A percentile compares a stretch with the other conserved stretches of the same genome.
Conservation (phyloP, 2,888 invertebrate genomes). For the Choristoneura rosaceana region DNA sequence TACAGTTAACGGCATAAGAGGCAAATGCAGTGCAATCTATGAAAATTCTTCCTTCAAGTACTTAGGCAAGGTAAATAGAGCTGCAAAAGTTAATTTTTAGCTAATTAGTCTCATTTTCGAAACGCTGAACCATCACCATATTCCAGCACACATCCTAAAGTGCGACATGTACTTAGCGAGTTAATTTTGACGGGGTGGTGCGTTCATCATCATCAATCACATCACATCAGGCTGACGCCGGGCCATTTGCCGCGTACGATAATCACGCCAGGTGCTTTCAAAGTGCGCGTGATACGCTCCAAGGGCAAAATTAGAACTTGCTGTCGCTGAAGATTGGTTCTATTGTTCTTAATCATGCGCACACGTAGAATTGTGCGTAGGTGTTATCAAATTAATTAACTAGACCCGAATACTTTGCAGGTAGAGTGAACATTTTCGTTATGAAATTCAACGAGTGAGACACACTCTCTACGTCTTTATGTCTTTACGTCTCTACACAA, state of each 20-base stretch:
- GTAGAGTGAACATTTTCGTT: too few relatives aligned
- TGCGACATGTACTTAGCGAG: constrained; percentile 48
- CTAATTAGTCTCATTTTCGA: neutral
- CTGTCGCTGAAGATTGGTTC: neutral
- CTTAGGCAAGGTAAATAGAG: too few relatives aligned
- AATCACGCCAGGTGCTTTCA: constrained; percentile 32
- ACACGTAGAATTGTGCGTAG: neutral
- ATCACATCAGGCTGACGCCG: constrained; percentile 59
- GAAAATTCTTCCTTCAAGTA: too few relatives aligned
- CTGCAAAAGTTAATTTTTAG: too few relatives aligned
- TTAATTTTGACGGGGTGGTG: constrained; percentile 54
- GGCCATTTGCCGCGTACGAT: constrained; percentile 59
- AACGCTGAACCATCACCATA: neutral
- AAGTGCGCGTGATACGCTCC: constrained; percentile 13
- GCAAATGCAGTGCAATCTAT: neutral
- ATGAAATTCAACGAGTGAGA: too few relatives aligned
- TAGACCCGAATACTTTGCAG: too few relatives aligned
- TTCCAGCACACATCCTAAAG: neutral
- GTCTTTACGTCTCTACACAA: too few relatives aligned
- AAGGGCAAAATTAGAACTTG: constrained; percentile 1
- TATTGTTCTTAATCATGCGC: neutral
- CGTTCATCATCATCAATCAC: constrained; percentile 75
- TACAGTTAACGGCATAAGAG: neutral
- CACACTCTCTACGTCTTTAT: too few relatives aligned
- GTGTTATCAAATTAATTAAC: too few relatives aligned